phyloP scores from a whole-genome alignment of 2,797 vertebrate species.

The Anguilla anguilla region DNA sequence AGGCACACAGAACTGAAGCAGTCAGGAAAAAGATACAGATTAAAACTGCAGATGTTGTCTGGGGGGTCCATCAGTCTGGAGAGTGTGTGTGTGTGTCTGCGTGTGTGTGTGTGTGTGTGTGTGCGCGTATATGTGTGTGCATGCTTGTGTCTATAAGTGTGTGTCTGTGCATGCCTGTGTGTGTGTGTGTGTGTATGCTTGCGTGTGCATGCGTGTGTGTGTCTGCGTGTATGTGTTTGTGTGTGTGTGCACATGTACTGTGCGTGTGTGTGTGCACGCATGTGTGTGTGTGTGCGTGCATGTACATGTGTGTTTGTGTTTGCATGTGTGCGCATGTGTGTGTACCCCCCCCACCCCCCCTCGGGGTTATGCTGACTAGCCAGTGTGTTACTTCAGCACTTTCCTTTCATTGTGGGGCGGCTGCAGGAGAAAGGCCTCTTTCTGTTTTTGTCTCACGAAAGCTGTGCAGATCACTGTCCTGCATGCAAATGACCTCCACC shows the following conservation, averaged over 20 bases:
- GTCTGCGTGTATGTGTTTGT: slow-evolving; percentile 16
- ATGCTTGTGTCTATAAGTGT: slow-evolving; percentile 17
- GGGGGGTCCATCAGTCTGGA: neutral
- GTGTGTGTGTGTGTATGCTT: slow-evolving; percentile 21
- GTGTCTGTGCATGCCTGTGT: slow-evolving; percentile 24
- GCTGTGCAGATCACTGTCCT: slow-evolving; percentile 50
- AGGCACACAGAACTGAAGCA: neutral
- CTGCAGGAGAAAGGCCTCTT: neutral
- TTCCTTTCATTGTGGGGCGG: slow-evolving; percentile 17
- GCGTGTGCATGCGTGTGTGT: slow-evolving; percentile 18
- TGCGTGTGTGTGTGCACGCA: neutral
- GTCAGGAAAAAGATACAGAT: neutral
- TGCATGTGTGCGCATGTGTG: slow-evolving; percentile 20
- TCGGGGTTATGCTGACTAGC: slow-evolving; percentile 13
- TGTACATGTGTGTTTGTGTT: neutral
- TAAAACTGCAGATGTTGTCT: neutral
- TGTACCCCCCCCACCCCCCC: neutral
- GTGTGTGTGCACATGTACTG: too few species aligned
- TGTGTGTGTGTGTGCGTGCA: slow-evolving; percentile 1
- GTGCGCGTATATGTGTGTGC: neutral
- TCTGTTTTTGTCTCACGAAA: slow-evolving; percentile 49
- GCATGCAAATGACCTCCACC: slow-evolving; percentile 69
- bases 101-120: neutral
- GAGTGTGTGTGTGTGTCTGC: neutral
- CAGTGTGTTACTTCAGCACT: neutral